Percentiles rank a stretch among this genome's conserved stretches.
Evolutionary conservation across 2,888 invertebrate species (phyloP).

Genomic region (Liopterus haemorrhoidalis): DNA sequence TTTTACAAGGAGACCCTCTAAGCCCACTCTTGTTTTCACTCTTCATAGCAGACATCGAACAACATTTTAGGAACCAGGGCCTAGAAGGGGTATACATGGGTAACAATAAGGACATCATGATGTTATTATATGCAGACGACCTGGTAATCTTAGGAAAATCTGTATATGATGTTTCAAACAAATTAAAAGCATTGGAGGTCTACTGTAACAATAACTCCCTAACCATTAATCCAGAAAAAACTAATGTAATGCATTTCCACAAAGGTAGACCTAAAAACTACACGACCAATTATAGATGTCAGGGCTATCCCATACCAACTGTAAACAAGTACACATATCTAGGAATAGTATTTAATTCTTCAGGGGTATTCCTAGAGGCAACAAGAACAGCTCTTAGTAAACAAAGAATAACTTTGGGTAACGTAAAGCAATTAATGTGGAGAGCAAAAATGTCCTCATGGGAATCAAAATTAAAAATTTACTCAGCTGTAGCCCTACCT

Average conservation of each 20-base stretch:
- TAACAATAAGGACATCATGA: not conserved
- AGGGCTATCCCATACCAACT: not conserved
- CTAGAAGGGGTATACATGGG: conserved; percentile 4
- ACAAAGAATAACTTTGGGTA: conserved; percentile 1
- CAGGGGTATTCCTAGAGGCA: not conserved
- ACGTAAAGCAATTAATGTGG: not conserved
- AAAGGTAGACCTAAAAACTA: not conserved
- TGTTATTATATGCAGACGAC: conserved; percentile 14
- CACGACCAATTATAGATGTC: not conserved
- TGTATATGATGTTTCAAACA: not conserved
- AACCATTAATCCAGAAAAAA: conserved; percentile 1
- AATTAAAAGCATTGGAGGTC: not conserved
- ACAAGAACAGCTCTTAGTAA: conserved; percentile 1
- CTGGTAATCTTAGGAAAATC: conserved; percentile 2
- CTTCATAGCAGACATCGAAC: conserved; percentile 11
- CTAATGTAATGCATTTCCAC: conserved; percentile 6
- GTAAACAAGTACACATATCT: not conserved
- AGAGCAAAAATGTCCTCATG: conserved; percentile 10
- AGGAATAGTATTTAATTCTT: not conserved
- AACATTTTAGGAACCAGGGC: not conserved
- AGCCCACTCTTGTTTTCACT: conserved; percentile 7
- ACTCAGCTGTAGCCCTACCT: not conserved
- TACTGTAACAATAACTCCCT: conserved; percentile 10
- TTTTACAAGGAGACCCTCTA: conserved; percentile 8
- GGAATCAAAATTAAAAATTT: conserved; percentile 8